Conservation (phyloP, 2,797 vertebrate genomes). For the Gymnothorax javanicus region DNA sequence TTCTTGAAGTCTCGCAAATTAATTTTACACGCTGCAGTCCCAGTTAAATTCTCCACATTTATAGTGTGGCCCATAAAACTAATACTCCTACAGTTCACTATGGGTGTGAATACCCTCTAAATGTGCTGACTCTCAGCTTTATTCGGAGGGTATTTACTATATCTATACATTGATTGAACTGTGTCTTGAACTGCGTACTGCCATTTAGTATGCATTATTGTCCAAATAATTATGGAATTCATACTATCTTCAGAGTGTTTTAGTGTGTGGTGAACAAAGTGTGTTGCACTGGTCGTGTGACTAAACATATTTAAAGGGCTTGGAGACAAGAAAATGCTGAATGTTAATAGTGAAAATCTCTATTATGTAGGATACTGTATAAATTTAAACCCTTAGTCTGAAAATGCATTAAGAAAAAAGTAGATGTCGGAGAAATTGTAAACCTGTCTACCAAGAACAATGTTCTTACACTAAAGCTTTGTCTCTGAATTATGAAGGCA, state of each 20-base stretch:
- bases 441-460: neutral
- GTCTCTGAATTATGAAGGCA: constrained; percentile 5
- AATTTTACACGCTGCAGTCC: neutral
- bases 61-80: no score
- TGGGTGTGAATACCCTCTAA: no score
- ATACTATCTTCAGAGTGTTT: neutral
- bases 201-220: no score
- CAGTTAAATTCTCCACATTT: neutral
- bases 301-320: neutral
- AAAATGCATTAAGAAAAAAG: neutral
- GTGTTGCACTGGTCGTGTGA: neutral
- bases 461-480: neutral
- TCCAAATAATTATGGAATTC: no score
- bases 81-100: no score
- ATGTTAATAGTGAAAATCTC: neutral
- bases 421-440: neutral
- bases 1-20: neutral
- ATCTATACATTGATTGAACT: no score
- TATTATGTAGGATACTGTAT: neutral
- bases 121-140: no score
- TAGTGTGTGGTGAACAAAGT: neutral
- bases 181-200: no score
- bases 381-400: neutral
- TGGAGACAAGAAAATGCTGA: neutral
- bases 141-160: no score